Conservation (phyloP, 2,888 invertebrate genomes). For the Caenorhabditis imperialis region DNA sequence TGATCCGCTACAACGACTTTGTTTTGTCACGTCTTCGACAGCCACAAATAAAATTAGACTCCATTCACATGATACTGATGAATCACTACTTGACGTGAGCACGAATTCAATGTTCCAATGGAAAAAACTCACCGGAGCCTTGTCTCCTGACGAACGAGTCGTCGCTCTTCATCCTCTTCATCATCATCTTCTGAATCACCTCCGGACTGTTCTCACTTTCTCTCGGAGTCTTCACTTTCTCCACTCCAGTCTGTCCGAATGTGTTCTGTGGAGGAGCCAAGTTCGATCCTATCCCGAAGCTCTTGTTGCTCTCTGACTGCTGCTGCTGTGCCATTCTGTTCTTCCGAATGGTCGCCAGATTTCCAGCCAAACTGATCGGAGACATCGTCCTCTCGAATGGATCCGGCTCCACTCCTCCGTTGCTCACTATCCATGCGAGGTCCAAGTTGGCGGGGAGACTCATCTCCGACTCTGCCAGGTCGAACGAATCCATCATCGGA, state of each 20-base stretch:
- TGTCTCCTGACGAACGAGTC: conserved; percentile 56
- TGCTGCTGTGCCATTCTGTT: conserved; percentile 37
- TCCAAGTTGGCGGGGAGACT: conserved; percentile 50
- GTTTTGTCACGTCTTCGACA: no score
- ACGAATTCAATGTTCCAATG: no score
- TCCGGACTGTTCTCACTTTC: conserved; percentile 17
- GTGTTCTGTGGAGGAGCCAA: conserved; percentile 15
- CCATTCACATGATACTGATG: background rate
- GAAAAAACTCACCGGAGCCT: conserved; percentile 45
- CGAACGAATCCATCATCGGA: conserved; percentile 67
- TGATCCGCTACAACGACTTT: no score
- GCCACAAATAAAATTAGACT: no score
- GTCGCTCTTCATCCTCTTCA: conserved; percentile 57
- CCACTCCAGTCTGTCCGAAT: background rate
- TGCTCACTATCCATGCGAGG: conserved; percentile 59
- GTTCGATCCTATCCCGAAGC: no score
- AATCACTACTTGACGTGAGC: conserved; percentile 6
- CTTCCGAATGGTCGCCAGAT: conserved; percentile 47
- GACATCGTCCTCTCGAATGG: conserved; percentile 52
- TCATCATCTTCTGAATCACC: conserved; percentile 29
- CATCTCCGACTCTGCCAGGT: conserved; percentile 54
- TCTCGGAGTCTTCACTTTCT: conserved; percentile 16
- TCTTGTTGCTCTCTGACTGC: conserved; percentile 1
- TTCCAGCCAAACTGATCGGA: conserved; percentile 54
- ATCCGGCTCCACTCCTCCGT: conserved; percentile 44